Evolutionary conservation across 2,113 vertebrate genomes (phyloP).

Genomic region (Fregetta grallaria): DNA sequence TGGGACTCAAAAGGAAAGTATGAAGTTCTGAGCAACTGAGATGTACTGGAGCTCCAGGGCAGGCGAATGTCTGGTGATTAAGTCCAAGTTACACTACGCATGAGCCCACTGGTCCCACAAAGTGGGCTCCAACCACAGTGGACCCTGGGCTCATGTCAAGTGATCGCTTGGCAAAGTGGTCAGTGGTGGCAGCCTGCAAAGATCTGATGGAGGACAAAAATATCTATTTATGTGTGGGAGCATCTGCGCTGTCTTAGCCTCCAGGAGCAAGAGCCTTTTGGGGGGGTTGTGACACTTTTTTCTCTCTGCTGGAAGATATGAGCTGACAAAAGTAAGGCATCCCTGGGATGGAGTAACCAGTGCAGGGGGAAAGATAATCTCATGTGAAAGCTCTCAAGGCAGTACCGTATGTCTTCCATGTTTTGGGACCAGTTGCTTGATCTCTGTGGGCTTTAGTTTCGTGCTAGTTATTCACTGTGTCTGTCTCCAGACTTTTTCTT

Average conservation of each 20-base stretch:
- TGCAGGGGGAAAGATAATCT: background rate
- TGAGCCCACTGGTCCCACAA: background rate
- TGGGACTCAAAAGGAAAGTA: background rate
- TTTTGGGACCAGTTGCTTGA: background rate
- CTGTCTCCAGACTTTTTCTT: background rate
- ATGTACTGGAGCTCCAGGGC: background rate
- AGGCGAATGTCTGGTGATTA: background rate
- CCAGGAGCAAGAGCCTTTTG: background rate
- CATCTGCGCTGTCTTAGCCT: rapidly evolving
- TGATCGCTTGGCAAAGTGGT: rapidly evolving
- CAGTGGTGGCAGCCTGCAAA: background rate
- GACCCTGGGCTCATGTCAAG: rapidly evolving
- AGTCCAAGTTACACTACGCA: rapidly evolving
- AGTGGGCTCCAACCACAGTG: background rate
- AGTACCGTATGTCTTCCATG: background rate
- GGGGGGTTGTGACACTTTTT: background rate
- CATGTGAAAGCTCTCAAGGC: background rate
- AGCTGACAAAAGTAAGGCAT: background rate
- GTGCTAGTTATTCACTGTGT: background rate
- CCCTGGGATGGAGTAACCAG: background rate
- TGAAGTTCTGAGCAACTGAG: background rate
- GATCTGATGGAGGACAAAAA: background rate
- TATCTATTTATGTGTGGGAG: background rate
- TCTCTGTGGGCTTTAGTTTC: background rate
- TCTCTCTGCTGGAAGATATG: background rate